Conservation (phyloP, 2,888 invertebrate species). For the Lucinisca nassula region DNA sequence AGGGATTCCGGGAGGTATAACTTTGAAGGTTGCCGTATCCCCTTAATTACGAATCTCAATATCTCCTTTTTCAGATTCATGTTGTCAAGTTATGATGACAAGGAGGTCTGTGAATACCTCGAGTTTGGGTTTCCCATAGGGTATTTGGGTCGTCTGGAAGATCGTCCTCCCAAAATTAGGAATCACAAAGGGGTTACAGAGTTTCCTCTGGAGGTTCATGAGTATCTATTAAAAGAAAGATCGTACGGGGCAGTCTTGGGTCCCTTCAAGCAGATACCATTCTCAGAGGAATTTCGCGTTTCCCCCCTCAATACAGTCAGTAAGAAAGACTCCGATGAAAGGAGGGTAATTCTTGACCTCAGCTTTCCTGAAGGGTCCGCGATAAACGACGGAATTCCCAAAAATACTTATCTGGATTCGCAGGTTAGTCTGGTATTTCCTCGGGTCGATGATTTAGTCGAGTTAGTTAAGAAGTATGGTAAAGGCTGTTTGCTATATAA, state of each 20-base stretch:
- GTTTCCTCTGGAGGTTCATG: neutral
- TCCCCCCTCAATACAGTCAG: neutral
- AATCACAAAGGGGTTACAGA: neutral
- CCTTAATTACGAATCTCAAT: neutral
- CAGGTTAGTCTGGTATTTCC: neutral
- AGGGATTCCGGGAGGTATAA: neutral
- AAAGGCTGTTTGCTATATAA: neutral
- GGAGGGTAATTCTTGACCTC: neutral
- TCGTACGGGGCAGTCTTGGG: neutral
- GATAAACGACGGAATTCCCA: neutral
- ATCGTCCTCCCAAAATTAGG: too few species aligned
- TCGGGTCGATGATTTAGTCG: neutral
- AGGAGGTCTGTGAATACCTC: neutral
- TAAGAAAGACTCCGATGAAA: neutral
- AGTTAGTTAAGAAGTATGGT: neutral
- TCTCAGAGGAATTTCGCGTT: neutral
- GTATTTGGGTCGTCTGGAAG: too few species aligned
- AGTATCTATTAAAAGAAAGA: neutral
- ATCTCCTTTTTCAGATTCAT: neutral
- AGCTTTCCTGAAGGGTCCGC: neutral
- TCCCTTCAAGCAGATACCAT: neutral
- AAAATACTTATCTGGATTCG: neutral
- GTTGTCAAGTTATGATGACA: neutral
- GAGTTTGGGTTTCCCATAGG: too few species aligned
- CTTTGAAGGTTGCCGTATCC: neutral